Percentiles rank a stretch among this genome's conserved stretches.
phyloP scores from a whole-genome alignment of 2,888 invertebrate genomes.

The Saturnia pavonia region DNA sequence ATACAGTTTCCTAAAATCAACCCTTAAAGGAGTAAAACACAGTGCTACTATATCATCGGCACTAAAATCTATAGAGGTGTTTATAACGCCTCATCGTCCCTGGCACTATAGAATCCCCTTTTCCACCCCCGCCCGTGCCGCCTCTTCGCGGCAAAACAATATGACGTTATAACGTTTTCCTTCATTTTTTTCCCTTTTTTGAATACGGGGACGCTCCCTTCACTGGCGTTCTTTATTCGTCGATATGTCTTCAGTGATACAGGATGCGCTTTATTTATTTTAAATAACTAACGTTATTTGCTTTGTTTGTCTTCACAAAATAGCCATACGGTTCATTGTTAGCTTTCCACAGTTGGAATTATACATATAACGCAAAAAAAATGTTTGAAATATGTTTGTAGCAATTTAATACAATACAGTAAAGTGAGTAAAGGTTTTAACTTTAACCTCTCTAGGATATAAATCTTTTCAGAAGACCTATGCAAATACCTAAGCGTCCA shows the following conservation, averaged over 20 bases:
- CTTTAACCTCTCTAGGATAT: no score
- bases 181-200: constrained; percentile 77
- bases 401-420: no score
- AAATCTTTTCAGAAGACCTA: no score
- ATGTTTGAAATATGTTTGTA: no score
- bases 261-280: constrained; percentile 38
- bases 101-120: constrained; percentile 70
- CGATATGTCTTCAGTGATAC: constrained; percentile 60
- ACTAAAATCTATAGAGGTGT: constrained; percentile 57
- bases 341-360: no score
- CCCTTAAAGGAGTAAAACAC: no score
- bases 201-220: constrained; percentile 70
- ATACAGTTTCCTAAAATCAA: no score
- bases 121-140: constrained; percentile 52
- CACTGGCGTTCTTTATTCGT: constrained; percentile 65
- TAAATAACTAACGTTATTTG: not conserved
- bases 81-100: constrained; percentile 74
- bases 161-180: constrained; percentile 81
- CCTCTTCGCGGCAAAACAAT: constrained; percentile 79
- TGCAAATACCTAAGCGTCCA: no score
- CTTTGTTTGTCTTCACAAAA: not conserved
- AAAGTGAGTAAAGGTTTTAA: no score
- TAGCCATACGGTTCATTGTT: not conserved
- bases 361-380: no score
- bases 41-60: constrained; percentile 20